These are phyloP conservation scores for Ligdia adustata DNA, from an alignment of 2,888 invertebrate species.

Conservation along the genomic window DNA sequence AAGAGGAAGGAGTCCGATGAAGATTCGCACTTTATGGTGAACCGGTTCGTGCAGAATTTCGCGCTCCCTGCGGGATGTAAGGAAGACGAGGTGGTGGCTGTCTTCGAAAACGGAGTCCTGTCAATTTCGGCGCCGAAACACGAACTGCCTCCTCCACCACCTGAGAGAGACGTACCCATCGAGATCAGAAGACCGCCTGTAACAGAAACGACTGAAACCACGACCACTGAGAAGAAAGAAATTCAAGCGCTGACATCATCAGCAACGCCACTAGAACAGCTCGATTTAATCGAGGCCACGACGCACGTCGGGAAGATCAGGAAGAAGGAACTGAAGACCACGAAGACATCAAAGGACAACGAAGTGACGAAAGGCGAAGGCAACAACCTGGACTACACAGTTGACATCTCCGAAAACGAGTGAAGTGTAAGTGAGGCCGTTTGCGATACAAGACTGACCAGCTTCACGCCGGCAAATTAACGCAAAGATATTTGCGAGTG, in stretches of 20 bases:
- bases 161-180: slow-evolving; percentile 70
- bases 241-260: slow-evolving; percentile 40
- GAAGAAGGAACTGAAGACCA: slow-evolving; percentile 73
- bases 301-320: slow-evolving; percentile 75
- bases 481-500: slow-evolving; percentile 21
- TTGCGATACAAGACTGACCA: slow-evolving; percentile 67
- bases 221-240: slow-evolving; percentile 43
- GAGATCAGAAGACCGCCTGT: slow-evolving; percentile 52
- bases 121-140: slow-evolving; percentile 69
- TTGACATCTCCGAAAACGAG: slow-evolving; percentile 55
- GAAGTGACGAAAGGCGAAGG: slow-evolving; percentile 71
- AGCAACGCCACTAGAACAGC: slow-evolving; percentile 53
- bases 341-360: slow-evolving; percentile 68
- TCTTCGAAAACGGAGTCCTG: slow-evolving; percentile 64
- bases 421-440: slow-evolving; percentile 43
- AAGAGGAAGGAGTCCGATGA: slow-evolving; percentile 59
- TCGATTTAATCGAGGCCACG: slow-evolving; percentile 64
- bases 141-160: slow-evolving; percentile 68
- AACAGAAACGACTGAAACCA: slow-evolving; percentile 34
- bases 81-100: slow-evolving; percentile 70
- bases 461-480: slow-evolving; percentile 39
- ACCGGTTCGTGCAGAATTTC: slow-evolving; percentile 73
- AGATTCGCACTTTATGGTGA: slow-evolving; percentile 61
- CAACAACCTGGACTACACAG: slow-evolving; percentile 65
- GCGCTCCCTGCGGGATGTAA: slow-evolving; percentile 66